Percentiles rank a stretch among this genome's conserved stretches.
Evolutionary conservation across 2,797 vertebrate species (phyloP).

Genomic region (Mormyrops boulengeri): DNA sequence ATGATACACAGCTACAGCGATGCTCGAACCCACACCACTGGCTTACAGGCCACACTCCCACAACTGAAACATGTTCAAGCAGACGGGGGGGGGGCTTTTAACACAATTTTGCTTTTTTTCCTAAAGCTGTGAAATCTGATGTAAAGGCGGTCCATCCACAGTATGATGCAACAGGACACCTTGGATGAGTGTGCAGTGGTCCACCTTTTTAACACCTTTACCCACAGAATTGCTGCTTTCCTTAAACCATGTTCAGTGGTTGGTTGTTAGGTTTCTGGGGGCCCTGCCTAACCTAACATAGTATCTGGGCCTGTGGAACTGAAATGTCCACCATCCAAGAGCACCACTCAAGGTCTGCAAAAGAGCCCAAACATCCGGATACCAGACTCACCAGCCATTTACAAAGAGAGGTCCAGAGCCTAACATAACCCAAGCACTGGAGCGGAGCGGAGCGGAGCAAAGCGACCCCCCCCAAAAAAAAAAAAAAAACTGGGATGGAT

Average conservation of each 20-base stretch:
- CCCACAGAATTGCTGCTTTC: not conserved
- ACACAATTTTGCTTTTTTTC: not conserved
- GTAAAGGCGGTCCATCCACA: not conserved
- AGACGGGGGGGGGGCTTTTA: not conserved
- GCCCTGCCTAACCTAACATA: not conserved
- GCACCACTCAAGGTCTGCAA: not conserved
- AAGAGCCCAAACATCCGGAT: not conserved
- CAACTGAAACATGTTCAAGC: not conserved
- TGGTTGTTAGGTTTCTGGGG: not conserved
- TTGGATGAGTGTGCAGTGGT: not conserved
- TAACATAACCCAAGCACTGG: not conserved
- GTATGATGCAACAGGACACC: not conserved
- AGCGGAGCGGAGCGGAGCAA: no score
- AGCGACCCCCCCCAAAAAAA: not conserved
- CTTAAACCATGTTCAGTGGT: not conserved
- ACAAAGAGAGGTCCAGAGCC: not conserved
- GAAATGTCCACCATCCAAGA: not conserved
- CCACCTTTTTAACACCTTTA: not conserved
- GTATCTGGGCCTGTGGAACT: not conserved
- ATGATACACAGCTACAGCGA: not conserved
- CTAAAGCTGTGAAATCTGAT: not conserved
- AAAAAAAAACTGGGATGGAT: not conserved
- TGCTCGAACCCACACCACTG: not conserved
- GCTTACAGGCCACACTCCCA: not conserved
- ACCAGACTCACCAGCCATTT: not conserved